Percentiles rank a stretch among this genome's conserved stretches.
These are phyloP conservation scores for Paraplagusia blochii DNA, from an alignment of 2,113 vertebrate genomes.

Conservation along the genomic window DNA sequence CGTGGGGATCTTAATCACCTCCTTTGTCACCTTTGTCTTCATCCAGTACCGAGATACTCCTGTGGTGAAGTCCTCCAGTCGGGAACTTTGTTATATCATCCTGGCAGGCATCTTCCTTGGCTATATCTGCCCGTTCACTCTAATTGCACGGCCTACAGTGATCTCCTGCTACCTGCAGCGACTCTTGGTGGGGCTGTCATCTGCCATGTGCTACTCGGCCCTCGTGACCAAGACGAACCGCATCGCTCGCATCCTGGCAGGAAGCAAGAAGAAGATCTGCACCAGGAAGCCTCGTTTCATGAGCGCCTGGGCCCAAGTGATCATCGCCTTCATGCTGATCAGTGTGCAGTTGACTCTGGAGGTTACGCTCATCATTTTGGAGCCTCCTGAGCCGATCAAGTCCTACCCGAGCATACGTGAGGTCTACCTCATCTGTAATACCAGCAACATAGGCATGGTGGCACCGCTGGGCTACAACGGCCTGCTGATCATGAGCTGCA, in stretches of 20 bases:
- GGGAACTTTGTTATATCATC: conserved; percentile 98
- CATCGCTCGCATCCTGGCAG: conserved; percentile 95
- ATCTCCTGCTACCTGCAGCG: conserved; percentile 95
- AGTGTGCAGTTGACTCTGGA: conserved; percentile 92
- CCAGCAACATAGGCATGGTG: conserved; percentile 93
- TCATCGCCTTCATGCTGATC: conserved; percentile 92
- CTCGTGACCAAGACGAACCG: conserved; percentile 98
- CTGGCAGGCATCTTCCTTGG: conserved; percentile 95
- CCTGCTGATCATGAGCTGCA: conserved; percentile 98
- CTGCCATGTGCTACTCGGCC: conserved; percentile 97
- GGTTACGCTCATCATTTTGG: conserved; percentile 91
- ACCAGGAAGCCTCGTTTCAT: conserved; percentile 96
- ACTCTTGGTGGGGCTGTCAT: conserved; percentile 93
- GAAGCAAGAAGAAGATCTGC: conserved; percentile 99
- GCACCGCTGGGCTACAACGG: conserved; percentile 98
- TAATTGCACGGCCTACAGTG: conserved; percentile 90
- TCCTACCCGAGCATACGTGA: conserved; percentile 96
- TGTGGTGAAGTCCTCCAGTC: conserved; percentile 97
- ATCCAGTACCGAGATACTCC: conserved; percentile 97
- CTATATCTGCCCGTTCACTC: conserved; percentile 96
- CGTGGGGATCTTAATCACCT: conserved; percentile 92
- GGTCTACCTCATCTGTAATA: conserved; percentile 97
- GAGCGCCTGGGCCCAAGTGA: conserved; percentile 96
- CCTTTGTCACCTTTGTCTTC: conserved; percentile 97
- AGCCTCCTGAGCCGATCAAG: conserved; percentile 92